Evolutionary conservation across 2,888 invertebrate genomes (phyloP).

Genomic region (Peribatodes rhomboidaria): DNA sequence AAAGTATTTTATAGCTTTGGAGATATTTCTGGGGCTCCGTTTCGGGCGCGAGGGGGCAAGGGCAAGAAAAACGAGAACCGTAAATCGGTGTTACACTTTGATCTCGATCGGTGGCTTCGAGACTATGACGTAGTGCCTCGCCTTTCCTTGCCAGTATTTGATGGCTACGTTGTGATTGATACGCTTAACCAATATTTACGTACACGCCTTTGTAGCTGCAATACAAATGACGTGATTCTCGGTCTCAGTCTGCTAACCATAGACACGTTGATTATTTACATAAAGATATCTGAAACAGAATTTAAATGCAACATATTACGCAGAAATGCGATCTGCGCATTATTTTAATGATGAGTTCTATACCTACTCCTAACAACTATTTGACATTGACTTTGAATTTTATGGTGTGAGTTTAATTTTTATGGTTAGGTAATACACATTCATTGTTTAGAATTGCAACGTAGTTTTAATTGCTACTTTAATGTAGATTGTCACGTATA

Average conservation of each 20-base stretch:
- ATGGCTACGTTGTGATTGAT: slow-evolving; percentile 16
- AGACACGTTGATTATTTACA: not conserved
- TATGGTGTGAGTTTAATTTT: slow-evolving; percentile 17
- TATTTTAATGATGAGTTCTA: not conserved
- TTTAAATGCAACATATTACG: not conserved
- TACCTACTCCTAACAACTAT: not conserved
- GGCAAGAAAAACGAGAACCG: slow-evolving; percentile 40
- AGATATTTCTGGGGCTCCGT: slow-evolving; percentile 50
- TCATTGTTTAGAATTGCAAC: slow-evolving; percentile 6
- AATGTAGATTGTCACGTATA: not conserved
- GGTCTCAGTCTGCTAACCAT: not conserved
- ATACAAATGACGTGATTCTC: slow-evolving; percentile 2
- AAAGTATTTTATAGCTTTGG: slow-evolving; percentile 56
- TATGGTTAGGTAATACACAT: slow-evolving; percentile 2
- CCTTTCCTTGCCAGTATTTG: slow-evolving; percentile 18
- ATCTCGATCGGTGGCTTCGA: slow-evolving; percentile 16
- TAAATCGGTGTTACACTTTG: slow-evolving; percentile 30
- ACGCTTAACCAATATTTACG: slow-evolving; percentile 16
- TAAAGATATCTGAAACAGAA: not conserved
- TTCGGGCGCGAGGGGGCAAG: slow-evolving; percentile 46
- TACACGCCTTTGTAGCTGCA: slow-evolving; percentile 14
- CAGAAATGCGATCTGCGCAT: slow-evolving; percentile 1
- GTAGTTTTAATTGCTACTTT: not conserved
- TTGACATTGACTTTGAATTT: slow-evolving; percentile 19
- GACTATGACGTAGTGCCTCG: slow-evolving; percentile 15